phyloP scores from a whole-genome alignment of 2,113 vertebrate genomes.

The Mustelus asterias region DNA sequence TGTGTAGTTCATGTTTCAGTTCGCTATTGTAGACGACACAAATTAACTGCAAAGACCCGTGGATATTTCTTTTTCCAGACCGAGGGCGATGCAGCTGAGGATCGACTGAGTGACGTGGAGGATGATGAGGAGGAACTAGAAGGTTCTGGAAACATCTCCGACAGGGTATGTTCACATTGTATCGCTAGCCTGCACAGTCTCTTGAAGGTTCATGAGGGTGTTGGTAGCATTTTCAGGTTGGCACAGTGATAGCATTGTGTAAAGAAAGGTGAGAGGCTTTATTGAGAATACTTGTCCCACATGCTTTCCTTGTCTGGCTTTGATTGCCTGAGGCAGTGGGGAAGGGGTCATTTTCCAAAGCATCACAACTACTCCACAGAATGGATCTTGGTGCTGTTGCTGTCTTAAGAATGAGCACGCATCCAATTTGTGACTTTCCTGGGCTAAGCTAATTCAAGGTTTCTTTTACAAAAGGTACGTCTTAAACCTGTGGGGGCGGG shows the following conservation, averaged over 20 bases:
- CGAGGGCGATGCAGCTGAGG: slow-evolving; percentile 54
- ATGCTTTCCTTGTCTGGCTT: background rate
- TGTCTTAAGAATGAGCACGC: background rate
- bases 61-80: slow-evolving; percentile 48
- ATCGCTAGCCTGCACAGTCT: background rate
- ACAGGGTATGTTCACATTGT: slow-evolving; percentile 54
- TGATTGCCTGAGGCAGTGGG: background rate
- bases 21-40: background rate
- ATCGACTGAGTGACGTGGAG: slow-evolving; percentile 50
- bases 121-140: slow-evolving; percentile 51
- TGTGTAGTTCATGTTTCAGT: background rate
- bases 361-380: background rate
- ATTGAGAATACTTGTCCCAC: background rate
- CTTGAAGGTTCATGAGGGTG: background rate
- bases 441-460: background rate
- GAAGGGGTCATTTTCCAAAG: background rate
- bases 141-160: slow-evolving; percentile 60
- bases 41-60: background rate
- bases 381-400: background rate
- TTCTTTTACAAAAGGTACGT: background rate
- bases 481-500: background rate
- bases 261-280: background rate
- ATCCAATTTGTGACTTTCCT: background rate
- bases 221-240: background rate
- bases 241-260: background rate